phyloP scores from a whole-genome alignment of 2,888 invertebrate species.

The Muscina levida region DNA sequence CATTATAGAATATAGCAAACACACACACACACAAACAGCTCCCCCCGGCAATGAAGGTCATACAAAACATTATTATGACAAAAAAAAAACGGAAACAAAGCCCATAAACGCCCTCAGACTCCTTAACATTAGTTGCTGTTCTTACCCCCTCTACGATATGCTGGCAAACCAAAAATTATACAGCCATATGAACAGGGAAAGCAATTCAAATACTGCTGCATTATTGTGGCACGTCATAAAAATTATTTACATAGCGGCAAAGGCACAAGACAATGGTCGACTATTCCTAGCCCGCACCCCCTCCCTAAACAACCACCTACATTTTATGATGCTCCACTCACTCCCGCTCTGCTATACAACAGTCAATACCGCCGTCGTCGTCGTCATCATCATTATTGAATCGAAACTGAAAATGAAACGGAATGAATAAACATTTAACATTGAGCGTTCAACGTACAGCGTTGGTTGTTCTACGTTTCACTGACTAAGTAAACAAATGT shows the following conservation, averaged over 20 bases:
- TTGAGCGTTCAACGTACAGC: no score
- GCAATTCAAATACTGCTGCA: conserved; percentile 42
- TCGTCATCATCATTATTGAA: conserved; percentile 26
- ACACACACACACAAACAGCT: conserved; percentile 2
- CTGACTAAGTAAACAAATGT: conserved; percentile 28
- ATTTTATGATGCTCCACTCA: not conserved
- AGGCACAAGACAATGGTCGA: conserved; percentile 39
- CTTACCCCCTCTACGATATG: conserved; percentile 4
- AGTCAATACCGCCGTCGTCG: conserved; percentile 1
- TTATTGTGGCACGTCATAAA: conserved; percentile 59
- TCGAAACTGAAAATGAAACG: conserved; percentile 1
- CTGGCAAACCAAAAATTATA: conserved; percentile 7
- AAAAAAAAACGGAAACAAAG: conserved; percentile 30
- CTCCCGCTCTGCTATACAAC: not conserved
- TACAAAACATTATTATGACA: not conserved
- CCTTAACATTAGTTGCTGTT: no score
- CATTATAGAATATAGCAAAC: not conserved
- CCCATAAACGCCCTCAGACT: conserved; percentile 8
- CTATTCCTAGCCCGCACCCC: conserved; percentile 19
- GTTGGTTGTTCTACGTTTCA: conserved; percentile 29
- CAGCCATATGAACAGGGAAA: not conserved
- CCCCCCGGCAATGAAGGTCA: conserved; percentile 18
- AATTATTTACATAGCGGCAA: conserved; percentile 58
- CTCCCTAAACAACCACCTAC: conserved; percentile 10
- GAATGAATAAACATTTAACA: not conserved